Conservation (phyloP, 2,888 invertebrate species). For the Steinernema scapterisci region DNA sequence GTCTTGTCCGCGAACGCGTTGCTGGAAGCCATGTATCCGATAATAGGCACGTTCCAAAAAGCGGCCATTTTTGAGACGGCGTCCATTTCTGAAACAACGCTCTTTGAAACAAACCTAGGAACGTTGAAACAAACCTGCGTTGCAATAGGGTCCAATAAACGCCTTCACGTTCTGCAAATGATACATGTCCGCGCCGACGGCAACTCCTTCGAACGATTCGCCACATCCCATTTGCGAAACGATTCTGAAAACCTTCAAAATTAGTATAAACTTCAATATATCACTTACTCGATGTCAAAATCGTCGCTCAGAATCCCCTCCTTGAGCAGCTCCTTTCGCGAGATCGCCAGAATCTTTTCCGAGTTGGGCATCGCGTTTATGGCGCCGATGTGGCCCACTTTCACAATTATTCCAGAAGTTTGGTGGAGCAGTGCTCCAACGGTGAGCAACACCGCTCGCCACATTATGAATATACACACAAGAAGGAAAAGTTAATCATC, state of each 20-base stretch:
- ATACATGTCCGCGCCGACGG: conserved; percentile 66
- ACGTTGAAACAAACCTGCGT: conserved; percentile 55
- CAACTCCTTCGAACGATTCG: conserved; percentile 65
- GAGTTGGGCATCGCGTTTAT: conserved; percentile 61
- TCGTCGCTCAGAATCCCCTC: conserved; percentile 61
- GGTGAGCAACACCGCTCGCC: conserved; percentile 25
- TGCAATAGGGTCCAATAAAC: conserved; percentile 66
- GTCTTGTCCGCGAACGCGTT: conserved; percentile 64
- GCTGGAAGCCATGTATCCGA: conserved; percentile 66
- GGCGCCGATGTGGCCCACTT: conserved; percentile 65
- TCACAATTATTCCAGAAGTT: conserved; percentile 39
- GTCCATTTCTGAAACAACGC: conserved; percentile 53
- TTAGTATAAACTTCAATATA: too few relatives aligned
- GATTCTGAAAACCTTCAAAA: conserved; percentile 58
- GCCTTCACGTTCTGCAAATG: conserved; percentile 64
- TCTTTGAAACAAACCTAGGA: not conserved
- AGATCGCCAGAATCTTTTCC: conserved; percentile 61
- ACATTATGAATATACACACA: conserved; percentile 6
- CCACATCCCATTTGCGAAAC: conserved; percentile 64
- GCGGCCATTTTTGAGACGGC: conserved; percentile 66
- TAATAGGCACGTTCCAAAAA: conserved; percentile 65
- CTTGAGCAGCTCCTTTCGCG: conserved; percentile 53
- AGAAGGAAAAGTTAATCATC: not conserved
- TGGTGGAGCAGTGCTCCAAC: conserved; percentile 25
- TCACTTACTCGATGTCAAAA: conserved; percentile 61